phyloP scores from a whole-genome alignment of 2,888 invertebrate species.

The Mythimna ferrago region DNA sequence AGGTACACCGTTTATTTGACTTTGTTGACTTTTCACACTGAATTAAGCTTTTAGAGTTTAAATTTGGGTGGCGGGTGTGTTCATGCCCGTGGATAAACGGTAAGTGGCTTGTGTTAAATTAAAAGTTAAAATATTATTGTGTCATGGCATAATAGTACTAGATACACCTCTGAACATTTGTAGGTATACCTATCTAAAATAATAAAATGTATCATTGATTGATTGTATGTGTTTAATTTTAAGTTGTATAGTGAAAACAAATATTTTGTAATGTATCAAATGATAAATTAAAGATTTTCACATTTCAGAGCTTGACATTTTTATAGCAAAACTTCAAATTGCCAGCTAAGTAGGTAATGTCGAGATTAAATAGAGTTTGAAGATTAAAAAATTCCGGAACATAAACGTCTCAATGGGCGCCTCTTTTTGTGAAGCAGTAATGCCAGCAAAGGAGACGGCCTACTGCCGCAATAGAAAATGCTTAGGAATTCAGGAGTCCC shows the following conservation, averaged over 20 bases:
- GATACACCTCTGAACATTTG: background rate
- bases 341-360: background rate
- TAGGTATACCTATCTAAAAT: background rate
- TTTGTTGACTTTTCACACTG: constrained; percentile 65
- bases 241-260: too few species aligned
- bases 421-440: too few species aligned
- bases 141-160: background rate
- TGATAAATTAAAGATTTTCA: too few species aligned
- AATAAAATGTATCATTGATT: too few species aligned
- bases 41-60: constrained; percentile 56
- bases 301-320: background rate
- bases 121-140: background rate
- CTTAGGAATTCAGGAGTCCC: too few species aligned
- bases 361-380: background rate
- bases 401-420: background rate
- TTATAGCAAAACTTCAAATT: background rate
- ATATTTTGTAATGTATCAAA: too few species aligned
- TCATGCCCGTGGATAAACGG: background rate
- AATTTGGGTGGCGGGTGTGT: constrained; percentile 53
- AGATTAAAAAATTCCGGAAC: background rate
- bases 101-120: constrained; percentile 20
- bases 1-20: constrained; percentile 63
- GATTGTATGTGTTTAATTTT: too few species aligned
- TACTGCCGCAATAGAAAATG: too few species aligned
- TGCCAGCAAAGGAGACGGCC: too few species aligned